Conservation (phyloP, 1,140 invertebrate genomes). For the Campoletis sonorensis region DNA sequence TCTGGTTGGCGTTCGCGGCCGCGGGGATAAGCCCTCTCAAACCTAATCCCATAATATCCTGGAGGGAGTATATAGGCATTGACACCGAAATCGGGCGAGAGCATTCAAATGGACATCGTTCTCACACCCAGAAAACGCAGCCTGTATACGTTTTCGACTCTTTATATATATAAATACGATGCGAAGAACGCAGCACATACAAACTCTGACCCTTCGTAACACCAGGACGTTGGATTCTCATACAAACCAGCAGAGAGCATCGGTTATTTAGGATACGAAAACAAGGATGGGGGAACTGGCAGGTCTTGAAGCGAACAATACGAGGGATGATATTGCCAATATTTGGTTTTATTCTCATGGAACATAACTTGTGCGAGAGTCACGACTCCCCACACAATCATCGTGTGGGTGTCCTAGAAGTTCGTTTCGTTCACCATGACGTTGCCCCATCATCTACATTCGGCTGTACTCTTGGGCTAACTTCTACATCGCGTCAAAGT, state of each 20-base stretch:
- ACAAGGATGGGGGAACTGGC: slow-evolving; percentile 59
- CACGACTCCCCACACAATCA: neutral
- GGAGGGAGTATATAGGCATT: slow-evolving; percentile 52
- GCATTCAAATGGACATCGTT: slow-evolving; percentile 65
- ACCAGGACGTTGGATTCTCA: neutral
- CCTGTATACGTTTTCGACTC: neutral
- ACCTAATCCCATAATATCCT: slow-evolving; percentile 57
- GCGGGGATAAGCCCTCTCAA: slow-evolving; percentile 50
- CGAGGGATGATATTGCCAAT: slow-evolving; percentile 75
- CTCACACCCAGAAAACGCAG: slow-evolving; percentile 49
- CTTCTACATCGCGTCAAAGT: slow-evolving; percentile 45
- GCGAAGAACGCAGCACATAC: neutral
- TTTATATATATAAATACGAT: neutral
- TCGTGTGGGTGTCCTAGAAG: neutral
- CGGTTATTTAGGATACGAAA: neutral
- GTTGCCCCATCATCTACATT: neutral
- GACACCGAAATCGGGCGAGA: slow-evolving; percentile 57
- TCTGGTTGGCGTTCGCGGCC: slow-evolving; percentile 39
- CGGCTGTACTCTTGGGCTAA: neutral
- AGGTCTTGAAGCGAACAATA: slow-evolving; percentile 63
- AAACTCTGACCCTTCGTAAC: no score
- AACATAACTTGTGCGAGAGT: slow-evolving; percentile 49
- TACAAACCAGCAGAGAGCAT: slow-evolving; percentile 2
- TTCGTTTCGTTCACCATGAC: neutral
- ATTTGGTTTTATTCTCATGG: slow-evolving; percentile 75